Base-by-base conservation (phyloP, 2,797 vertebrate species). In the Aselliscus stoliczkanus region DNA sequence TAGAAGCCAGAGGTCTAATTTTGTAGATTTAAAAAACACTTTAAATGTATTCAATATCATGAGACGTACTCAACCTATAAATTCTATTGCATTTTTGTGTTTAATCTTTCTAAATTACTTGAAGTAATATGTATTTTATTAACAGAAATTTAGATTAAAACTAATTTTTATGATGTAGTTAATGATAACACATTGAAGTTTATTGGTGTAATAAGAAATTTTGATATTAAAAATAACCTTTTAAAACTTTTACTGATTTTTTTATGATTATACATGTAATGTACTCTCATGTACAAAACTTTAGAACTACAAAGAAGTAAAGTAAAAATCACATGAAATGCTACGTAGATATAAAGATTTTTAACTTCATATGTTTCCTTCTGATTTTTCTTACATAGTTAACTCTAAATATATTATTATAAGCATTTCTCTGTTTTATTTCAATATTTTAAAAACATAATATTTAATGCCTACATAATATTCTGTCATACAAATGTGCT, bases 91-190 rank as follows among this genome's bases (percentile, higher is more conserved):
- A 79, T 42, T 58, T 60, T 83, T 90, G 5, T 83, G 29, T 62
- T 86, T 75, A 58, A 81, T 54, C 60, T 27, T 88, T 93, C 90
- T 7, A 76, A 85, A 47, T 80, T 62, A 50, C 47, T 95, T 80
- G 42, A 79, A 87, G 73, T 34, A 88, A 84, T 87, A 58, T 56
- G 9, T 86, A 31, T 89, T 84, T 88, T 60, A 70, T 42, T 92
- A 89, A 67, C 62, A 82, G 31, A 92, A 96, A 64, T 27, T 65
- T 86, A 9, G n/a, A 18, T 64, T 81, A 60, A 91, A 65, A 69
- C 42, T 86, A 72, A 62, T 87, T 94, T 86, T 92, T 12, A 70
- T 92, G 79, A 56, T 86, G 21, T 34, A 81, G 52, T 88, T 89
- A 64, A 84, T 75, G 25, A 70, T 58, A 2, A 2, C 23, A 62